Conservation (phyloP, 2,113 vertebrate species). For the Myiopsitta monachus region DNA sequence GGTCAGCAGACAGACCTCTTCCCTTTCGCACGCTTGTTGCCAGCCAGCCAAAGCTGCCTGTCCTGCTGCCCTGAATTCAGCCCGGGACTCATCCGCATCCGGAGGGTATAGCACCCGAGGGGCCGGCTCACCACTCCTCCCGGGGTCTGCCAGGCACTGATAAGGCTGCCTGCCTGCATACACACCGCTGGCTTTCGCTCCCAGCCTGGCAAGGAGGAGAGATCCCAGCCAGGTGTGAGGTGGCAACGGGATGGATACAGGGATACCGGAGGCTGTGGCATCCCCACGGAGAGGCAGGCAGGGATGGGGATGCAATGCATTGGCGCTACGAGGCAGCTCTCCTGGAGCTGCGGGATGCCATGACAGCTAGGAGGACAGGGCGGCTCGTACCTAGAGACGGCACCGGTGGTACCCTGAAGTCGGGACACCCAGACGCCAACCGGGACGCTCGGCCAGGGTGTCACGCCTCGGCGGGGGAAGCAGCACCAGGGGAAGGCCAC, state of each 20-base stretch:
- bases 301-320: background rate
- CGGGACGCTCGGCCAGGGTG: background rate
- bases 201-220: background rate
- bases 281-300: background rate
- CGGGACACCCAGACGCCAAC: background rate
- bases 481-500: background rate
- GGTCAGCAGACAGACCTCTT: rapidly evolving
- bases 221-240: background rate
- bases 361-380: background rate
- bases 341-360: background rate
- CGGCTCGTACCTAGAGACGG: background rate
- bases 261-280: background rate
- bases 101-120: background rate
- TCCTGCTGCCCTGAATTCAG: background rate
- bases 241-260: background rate
- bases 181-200: background rate
- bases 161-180: background rate
- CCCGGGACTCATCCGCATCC: background rate
- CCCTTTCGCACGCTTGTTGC: background rate
- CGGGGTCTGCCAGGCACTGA: background rate
- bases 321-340: background rate
- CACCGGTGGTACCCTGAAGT: background rate
- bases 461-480: background rate
- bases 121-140: background rate
- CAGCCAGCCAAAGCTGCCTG: background rate